Evolutionary conservation across 1,140 invertebrate genomes (phyloP), one percentile per base, ranked within the genome.

Genomic region (Panulirus ornatus): DNA sequence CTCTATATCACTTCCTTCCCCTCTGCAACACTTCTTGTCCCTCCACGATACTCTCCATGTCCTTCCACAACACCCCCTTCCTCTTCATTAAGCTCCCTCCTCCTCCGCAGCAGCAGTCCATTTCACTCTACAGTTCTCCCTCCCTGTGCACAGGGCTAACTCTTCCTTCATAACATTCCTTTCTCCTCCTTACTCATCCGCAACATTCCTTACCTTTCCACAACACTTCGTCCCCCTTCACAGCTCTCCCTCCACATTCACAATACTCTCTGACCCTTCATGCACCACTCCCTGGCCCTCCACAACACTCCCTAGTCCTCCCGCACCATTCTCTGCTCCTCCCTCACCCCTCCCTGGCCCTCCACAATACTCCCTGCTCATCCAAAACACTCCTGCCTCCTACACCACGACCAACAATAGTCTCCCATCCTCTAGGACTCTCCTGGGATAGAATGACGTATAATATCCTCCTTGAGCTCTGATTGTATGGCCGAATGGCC

Each of bases 111-210:
- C 34, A 16, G 19, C 71, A n/a, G 19, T 75, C 71, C 34, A 16
- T 75, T 30, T 75, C 71, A n/a, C 71, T 75, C 71, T 75, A 16
- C 34, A 16, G 19, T 30, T 75, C 71, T 75, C 71, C 34, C 71
- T 75, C 71, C 34, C 71, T 75, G 19, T 75, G 19, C 34, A 16
- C 34, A 16, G 19, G 19, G 19, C 71, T 75, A 16, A n/a, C 51
- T 75, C 71, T 36, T 30, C n/a, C 36, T 9, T 75, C 71, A n/a
- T 9, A 16, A 16, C 1, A 27, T 36, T 38, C 36, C 70, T 75
- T 9, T 75, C 71, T 75, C 58, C 27, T 27, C 34, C 71, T 75
- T 30, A n/a, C 71, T 75, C 71, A n/a, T 30, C 34, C 71, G 19
- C 71, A n/a, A 16, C 34, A 16, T 30, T 16, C 34, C 36, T 30